Evolutionary conservation across 2,888 invertebrate species (phyloP), one percentile per base, ranked within the genome.

Genomic region (Limnephilus auricula): DNA sequence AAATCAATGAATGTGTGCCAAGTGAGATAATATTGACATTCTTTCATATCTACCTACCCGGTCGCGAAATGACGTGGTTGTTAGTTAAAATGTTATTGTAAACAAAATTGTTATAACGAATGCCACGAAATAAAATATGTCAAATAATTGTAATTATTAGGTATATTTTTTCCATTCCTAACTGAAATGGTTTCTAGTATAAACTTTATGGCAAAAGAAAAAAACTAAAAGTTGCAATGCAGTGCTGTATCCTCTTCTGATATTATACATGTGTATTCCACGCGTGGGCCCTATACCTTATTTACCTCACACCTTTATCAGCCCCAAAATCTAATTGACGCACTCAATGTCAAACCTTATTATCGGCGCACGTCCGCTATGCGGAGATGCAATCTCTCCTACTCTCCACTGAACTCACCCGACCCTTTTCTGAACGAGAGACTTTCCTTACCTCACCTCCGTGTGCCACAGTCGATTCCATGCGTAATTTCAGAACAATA

Each of bases 291-390:
- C n/a, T n/a, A 37, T 37, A 34, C 37, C 89, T 89, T 89, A 82
- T 83, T 80, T 32, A 37, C 31, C 15, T 45, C 80, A 80, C 50
- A 79, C 89, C 82, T 82, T 45, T 90, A 92, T 92, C 92, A 50
- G 40, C 83, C 83, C 50, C 89, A 92, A 87, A 85, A 93, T 93
- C 93, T 93, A 92, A 92, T 90, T 91, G 91, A 89, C 93, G 89
- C 91, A 50, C 91, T 91, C 90, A 93, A 89, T 92, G 93, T 91
- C 92, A 84, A 83, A 90, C 80, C 80, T 91, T 86, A 90, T 92
- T 92, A 92, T 87, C 84, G 15, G 80, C 50, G 79, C 79, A 40
- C 90, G 86, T 45, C 90, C n/a, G 45, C 85, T 82, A 34, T 82
- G 85, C 25, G 25, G 65, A 65, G 65, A 40, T 40, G 40, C 40